phyloP scores from a whole-genome alignment of 2,113 vertebrate species.

The Xiphophorus hellerii region DNA sequence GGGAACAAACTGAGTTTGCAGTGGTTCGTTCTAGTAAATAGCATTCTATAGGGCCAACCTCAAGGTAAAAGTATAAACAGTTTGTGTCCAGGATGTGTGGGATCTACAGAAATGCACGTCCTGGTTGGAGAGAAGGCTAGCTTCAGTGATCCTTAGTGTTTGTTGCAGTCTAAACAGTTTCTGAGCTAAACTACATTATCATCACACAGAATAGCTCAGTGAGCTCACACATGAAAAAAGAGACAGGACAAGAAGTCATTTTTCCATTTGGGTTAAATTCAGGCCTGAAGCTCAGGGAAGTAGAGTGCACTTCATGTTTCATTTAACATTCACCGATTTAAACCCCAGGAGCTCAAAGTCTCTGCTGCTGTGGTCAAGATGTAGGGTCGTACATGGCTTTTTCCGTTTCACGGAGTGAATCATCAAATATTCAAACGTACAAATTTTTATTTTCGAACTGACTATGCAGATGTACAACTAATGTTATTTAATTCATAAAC shows the following conservation, averaged over 20 bases:
- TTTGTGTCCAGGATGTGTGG: too few species aligned
- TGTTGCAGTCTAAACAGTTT: neutral
- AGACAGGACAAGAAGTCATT: slow-evolving; percentile 28
- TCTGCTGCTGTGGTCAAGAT: slow-evolving; percentile 25
- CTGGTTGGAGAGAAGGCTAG: neutral
- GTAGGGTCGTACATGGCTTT: slow-evolving; percentile 8
- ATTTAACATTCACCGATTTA: slow-evolving; percentile 43
- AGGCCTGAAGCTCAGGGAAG: slow-evolving; percentile 32
- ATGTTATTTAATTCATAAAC: slow-evolving; percentile 25
- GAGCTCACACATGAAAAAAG: neutral
- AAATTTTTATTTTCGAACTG: slow-evolving; percentile 3
- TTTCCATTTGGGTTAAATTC: slow-evolving; percentile 32
- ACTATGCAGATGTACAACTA: slow-evolving; percentile 8
- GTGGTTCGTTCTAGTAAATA: too few species aligned
- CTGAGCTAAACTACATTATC: neutral
- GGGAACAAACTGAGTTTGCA: neutral
- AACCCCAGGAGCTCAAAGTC: slow-evolving; percentile 25
- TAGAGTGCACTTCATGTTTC: slow-evolving; percentile 44
- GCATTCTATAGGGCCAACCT: too few species aligned
- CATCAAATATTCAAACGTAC: slow-evolving; percentile 27
- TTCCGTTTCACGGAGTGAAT: slow-evolving; percentile 18
- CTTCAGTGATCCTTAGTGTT: neutral
- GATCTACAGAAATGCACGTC: neutral
- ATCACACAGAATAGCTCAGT: neutral
- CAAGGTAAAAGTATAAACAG: neutral